Conservation (phyloP, 2,113 vertebrate genomes). For the Chionomys nivalis region DNA sequence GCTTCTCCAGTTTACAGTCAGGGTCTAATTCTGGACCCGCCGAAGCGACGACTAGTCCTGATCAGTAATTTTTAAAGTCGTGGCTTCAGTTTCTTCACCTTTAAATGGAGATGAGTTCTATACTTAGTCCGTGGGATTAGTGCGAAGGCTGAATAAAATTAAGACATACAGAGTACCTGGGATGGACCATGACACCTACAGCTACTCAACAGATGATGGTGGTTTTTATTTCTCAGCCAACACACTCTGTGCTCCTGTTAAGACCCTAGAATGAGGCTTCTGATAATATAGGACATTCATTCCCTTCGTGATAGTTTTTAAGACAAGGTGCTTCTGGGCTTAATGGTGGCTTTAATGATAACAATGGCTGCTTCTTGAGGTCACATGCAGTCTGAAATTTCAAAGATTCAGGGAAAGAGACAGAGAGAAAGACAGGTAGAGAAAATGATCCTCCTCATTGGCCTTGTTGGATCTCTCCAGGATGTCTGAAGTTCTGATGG, state of each 20-base stretch:
- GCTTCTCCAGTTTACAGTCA: too few species aligned
- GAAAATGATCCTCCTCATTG: neutral
- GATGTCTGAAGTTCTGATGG: neutral
- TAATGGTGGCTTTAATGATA: neutral
- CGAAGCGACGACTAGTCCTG: too few species aligned
- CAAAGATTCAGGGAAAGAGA: constrained; percentile 13
- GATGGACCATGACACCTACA: neutral
- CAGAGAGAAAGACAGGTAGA: neutral
- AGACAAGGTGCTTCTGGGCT: neutral
- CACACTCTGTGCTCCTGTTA: neutral
- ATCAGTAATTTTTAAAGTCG: neutral
- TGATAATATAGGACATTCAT: constrained; percentile 5
- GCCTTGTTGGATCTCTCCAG: neutral
- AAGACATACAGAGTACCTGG: neutral
- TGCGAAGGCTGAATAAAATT: neutral
- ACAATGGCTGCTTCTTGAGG: neutral
- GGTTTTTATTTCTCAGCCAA: neutral
- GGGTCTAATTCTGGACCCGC: too few species aligned
- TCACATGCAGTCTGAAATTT: constrained; percentile 4
- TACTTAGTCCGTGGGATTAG: neutral
- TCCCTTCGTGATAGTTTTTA: neutral
- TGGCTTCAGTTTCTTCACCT: constrained; percentile 6
- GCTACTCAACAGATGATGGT: neutral
- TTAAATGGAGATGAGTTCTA: constrained; percentile 16
- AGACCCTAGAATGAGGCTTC: neutral